These are phyloP conservation scores for Drosophila phalerata DNA, from an alignment of 2,888 invertebrate genomes.

Conservation along the genomic window DNA sequence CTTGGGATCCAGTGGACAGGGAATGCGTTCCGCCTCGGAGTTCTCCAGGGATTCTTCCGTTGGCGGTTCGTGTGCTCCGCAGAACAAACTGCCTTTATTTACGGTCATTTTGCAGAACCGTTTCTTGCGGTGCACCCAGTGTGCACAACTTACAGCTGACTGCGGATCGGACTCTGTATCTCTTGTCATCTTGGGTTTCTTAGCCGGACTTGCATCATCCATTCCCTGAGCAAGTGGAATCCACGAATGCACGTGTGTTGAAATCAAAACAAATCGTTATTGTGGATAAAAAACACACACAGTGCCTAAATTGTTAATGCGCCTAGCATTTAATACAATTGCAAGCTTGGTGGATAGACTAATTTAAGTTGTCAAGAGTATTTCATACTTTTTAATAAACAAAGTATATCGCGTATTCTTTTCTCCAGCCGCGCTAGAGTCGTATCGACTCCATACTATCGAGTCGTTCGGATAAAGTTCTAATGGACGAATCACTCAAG, in stretches of 20 bases:
- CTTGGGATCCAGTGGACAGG: slow-evolving; percentile 91
- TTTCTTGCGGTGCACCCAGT: slow-evolving; percentile 90
- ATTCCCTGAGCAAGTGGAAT: slow-evolving; percentile 22
- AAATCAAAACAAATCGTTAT: slow-evolving; percentile 1
- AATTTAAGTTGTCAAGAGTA: background rate
- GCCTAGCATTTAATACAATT: background rate
- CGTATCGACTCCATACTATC: no score
- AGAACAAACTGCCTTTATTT: slow-evolving; percentile 89
- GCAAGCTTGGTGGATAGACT: background rate
- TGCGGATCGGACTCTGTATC: background rate
- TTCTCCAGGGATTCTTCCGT: slow-evolving; percentile 36
- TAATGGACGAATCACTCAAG: no score
- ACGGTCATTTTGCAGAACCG: slow-evolving; percentile 92
- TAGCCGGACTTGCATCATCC: slow-evolving; percentile 44
- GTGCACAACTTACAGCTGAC: slow-evolving; percentile 86
- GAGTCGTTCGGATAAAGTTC: no score
- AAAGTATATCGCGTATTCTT: no score
- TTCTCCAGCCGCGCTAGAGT: no score
- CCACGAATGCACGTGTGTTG: slow-evolving; percentile 19
- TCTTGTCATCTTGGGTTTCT: slow-evolving; percentile 65
- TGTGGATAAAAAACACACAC: background rate
- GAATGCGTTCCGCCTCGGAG: slow-evolving; percentile 86
- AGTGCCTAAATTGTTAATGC: background rate
- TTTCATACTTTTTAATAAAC: background rate
- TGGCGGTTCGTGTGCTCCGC: slow-evolving; percentile 89